Conservation (phyloP, 2,113 vertebrate species). For the Sula dactylatra region DNA sequence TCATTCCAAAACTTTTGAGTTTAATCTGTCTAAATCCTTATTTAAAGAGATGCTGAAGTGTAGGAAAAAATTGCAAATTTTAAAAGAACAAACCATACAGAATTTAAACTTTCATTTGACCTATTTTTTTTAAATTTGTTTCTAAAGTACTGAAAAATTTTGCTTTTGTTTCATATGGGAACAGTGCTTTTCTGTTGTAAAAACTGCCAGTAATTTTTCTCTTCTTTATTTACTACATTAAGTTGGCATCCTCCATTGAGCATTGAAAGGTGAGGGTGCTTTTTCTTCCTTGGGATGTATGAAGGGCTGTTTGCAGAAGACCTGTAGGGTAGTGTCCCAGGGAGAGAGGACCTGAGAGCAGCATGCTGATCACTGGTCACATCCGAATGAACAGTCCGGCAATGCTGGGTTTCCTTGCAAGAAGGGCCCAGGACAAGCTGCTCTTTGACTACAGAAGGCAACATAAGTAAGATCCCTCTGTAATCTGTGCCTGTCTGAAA, state of each 20-base stretch:
- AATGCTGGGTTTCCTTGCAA: neutral
- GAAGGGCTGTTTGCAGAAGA: neutral
- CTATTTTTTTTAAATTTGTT: neutral
- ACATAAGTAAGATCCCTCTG: neutral
- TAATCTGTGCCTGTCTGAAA: neutral
- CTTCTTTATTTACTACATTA: neutral
- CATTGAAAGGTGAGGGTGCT: neutral
- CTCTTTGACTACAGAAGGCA: neutral
- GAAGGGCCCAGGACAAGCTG: neutral
- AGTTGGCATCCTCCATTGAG: neutral
- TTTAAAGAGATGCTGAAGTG: neutral
- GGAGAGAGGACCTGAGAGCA: neutral
- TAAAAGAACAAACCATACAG: neutral
- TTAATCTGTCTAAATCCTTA: neutral
- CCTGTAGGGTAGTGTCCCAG: no score
- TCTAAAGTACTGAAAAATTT: neutral
- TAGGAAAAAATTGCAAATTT: neutral
- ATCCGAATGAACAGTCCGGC: neutral
- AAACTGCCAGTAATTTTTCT: neutral
- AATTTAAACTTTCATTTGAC: neutral
- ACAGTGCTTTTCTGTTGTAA: neutral
- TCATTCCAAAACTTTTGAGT: neutral
- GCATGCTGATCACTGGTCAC: neutral
- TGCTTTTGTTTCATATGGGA: neutral
- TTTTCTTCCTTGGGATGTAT: neutral